Percentiles rank a stretch among this genome's conserved stretches.
These are phyloP conservation scores for Andrena hattorfiana DNA, from an alignment of 2,888 invertebrate genomes.

Conservation along the genomic window DNA sequence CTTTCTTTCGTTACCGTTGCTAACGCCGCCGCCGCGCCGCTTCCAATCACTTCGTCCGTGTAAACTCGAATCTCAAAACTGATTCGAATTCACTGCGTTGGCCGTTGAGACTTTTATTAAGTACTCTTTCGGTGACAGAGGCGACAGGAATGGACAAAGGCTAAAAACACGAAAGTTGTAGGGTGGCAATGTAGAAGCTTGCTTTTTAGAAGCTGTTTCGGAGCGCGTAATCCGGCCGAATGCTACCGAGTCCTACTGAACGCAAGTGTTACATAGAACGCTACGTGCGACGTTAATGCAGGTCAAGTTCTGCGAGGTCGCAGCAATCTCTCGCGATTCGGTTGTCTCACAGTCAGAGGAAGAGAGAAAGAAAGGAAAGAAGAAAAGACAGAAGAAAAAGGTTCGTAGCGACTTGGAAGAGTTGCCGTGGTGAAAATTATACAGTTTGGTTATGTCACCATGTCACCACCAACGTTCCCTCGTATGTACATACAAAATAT, in stretches of 20 bases:
- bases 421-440: background rate
- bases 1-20: slow-evolving; percentile 30
- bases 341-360: background rate
- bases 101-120: background rate
- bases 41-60: background rate
- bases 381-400: background rate
- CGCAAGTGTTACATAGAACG: background rate
- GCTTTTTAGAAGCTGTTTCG: too few relatives aligned
- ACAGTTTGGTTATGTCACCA: background rate
- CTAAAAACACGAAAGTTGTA: background rate
- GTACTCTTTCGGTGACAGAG: too few relatives aligned
- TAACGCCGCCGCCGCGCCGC: background rate
- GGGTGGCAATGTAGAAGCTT: too few relatives aligned
- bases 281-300: slow-evolving; percentile 72
- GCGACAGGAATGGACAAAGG: background rate
- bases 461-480: background rate
- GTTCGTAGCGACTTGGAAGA: background rate
- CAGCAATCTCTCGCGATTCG: slow-evolving; percentile 43
- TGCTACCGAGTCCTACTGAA: too few relatives aligned
- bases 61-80: background rate
- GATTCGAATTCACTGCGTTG: background rate
- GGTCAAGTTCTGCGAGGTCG: slow-evolving; percentile 69
- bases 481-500: too few relatives aligned
- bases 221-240: too few relatives aligned
- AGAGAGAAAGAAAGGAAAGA: background rate